phyloP scores from a whole-genome alignment of 2,113 vertebrate genomes.

The Thymallus thymallus region DNA sequence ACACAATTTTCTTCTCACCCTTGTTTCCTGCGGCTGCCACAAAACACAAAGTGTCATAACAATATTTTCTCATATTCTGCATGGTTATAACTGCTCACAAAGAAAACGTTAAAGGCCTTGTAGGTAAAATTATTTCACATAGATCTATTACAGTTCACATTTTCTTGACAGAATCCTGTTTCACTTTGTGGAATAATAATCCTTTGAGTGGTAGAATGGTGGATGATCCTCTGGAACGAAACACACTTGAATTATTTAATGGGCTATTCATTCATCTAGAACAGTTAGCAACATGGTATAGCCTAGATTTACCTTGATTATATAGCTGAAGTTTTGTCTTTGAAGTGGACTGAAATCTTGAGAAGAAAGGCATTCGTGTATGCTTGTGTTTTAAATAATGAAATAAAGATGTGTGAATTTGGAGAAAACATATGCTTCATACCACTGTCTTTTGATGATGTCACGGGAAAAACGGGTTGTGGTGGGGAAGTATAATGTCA shows the following conservation, averaged over 20 bases:
- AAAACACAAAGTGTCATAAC: slow-evolving; percentile 8
- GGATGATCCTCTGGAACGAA: background rate
- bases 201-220: background rate
- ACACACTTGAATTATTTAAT: background rate
- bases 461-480: background rate
- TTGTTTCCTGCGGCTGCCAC: slow-evolving; percentile 1
- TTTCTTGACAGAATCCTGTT: no score
- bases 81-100: background rate
- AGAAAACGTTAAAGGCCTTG: background rate
- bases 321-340: background rate
- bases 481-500: background rate
- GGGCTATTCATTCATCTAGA: background rate
- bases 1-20: background rate
- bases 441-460: background rate
- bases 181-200: background rate
- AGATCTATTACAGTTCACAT: no score
- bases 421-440: background rate
- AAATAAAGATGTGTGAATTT: slow-evolving; percentile 20
- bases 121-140: no score
- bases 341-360: slow-evolving; percentile 1
- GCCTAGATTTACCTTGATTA: background rate
- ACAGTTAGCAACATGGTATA: background rate
- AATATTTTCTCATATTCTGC: background rate
- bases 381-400: slow-evolving; percentile 23
- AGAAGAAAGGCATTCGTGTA: slow-evolving; percentile 7